Percentiles rank a stretch among this genome's conserved stretches.
phyloP scores from a whole-genome alignment of 2,797 vertebrate species.

The Chaenodraco wilsoni region DNA sequence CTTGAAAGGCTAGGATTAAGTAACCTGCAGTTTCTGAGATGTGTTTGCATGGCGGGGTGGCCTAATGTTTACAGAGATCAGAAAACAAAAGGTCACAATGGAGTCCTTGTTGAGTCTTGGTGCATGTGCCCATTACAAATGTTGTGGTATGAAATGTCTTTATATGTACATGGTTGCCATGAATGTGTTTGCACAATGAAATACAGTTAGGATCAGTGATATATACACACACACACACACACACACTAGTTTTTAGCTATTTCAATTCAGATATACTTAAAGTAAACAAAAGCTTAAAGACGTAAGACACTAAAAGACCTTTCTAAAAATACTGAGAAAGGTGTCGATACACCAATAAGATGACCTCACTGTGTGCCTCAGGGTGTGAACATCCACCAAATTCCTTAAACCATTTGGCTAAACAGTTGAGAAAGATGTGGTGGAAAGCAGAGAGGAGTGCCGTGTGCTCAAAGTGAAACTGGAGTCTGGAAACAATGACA shows the following conservation, averaged over 20 bases:
- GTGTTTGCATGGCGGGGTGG: slow-evolving; percentile 10
- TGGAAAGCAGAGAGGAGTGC: slow-evolving; percentile 41
- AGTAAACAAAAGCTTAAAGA: neutral
- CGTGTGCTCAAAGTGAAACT: slow-evolving; percentile 38
- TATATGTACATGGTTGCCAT: neutral
- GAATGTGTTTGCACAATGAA: neutral
- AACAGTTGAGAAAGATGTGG: slow-evolving; percentile 49
- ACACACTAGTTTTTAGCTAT: neutral
- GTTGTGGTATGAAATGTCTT: neutral
- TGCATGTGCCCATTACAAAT: neutral
- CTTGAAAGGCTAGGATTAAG: slow-evolving; percentile 15
- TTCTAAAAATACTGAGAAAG: neutral
- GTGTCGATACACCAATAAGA: neutral
- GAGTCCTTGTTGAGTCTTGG: neutral
- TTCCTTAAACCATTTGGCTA: slow-evolving; percentile 41
- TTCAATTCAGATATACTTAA: neutral
- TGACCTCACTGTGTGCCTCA: slow-evolving; percentile 13
- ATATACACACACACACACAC: neutral
- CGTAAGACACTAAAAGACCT: neutral
- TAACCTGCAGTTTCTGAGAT: slow-evolving; percentile 8
- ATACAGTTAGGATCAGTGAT: neutral
- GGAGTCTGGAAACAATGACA: slow-evolving; percentile 69
- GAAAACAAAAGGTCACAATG: slow-evolving; percentile 13
- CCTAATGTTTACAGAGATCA: slow-evolving; percentile 18
- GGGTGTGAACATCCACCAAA: slow-evolving; percentile 22